Evolutionary conservation across 2,797 vertebrate species (phyloP), one percentile per base, ranked within the genome.

Genomic region (Falco berigora): DNA sequence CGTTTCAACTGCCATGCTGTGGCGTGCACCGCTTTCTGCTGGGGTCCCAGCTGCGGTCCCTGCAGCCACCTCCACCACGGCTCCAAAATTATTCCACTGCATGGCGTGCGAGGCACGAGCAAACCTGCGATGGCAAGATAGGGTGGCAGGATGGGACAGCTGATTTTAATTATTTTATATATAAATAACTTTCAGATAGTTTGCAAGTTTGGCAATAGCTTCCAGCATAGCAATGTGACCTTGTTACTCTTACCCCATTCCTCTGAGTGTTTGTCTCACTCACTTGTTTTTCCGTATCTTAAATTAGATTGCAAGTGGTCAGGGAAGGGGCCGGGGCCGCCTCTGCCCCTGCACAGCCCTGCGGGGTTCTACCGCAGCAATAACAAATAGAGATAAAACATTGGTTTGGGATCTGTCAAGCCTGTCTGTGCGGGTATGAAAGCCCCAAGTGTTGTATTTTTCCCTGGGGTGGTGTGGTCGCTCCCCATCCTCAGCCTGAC

Each of bases 91-190:
- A 30, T 32, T 49, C 89, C 19, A 0, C 53, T 56, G 80, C 78
- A 93, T 34, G 77, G 86, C 16, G 14, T 80, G 84, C 8, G 1
- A 90, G 92, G 79, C 79, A 40, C 1, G 6, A 69, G 50, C 92
- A 68, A 77, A 94, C 95, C 95, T 94, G 87, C 1, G 0, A 18
- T n/a, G 42, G 69, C 1, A 1, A 75, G 76, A 44, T 11, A 46
- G 94, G 76, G 42, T 77, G 87, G 91, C 91, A 66, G 66, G 79
- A 83, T 24, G 88, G 81, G 85, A 86, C 90, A 94, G 95, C 90
- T 97, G 94, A 94, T 95, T 97, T 96, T 83, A 92, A 92, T 96
- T 96, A 91, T 96, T 97, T 97, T 96, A 88, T 92, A 78, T 91
- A 97, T 91, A 96, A 94, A 92, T 94, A 96, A 91, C 95, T 95